Percentiles rank a stretch among this genome's conserved stretches.
phyloP scores from a whole-genome alignment of 2,113 vertebrate species.

The Melierax canorus region DNA sequence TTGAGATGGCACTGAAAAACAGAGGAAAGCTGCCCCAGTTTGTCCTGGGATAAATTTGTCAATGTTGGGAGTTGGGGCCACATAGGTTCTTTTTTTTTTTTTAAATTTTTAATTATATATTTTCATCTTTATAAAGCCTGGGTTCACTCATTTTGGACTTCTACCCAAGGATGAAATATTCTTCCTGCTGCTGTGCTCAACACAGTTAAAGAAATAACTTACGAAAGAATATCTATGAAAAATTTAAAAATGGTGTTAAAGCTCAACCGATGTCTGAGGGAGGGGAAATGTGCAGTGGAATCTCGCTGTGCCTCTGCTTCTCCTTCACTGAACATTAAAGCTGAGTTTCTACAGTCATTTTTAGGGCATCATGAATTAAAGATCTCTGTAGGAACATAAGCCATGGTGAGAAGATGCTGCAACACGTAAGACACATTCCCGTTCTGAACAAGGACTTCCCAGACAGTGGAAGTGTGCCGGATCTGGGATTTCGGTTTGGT shows the following conservation, averaged over 20 bases:
- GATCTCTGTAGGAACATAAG: not conserved
- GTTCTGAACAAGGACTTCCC: not conserved
- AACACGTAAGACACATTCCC: not conserved
- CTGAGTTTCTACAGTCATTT: not conserved
- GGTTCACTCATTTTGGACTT: not conserved
- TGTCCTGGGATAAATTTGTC: not conserved
- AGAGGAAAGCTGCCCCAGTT: not conserved
- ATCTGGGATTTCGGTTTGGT: not conserved
- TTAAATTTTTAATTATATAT: fast-evolving
- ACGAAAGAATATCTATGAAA: not conserved
- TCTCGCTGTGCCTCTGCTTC: not conserved
- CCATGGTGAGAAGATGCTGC: not conserved
- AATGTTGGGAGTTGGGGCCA: not conserved
- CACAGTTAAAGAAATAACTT: not conserved
- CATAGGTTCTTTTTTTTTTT: not conserved
- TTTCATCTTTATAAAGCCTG: not conserved
- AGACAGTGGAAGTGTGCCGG: not conserved
- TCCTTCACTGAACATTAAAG: constrained; percentile 1
- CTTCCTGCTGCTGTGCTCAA: not conserved
- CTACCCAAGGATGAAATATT: not conserved
- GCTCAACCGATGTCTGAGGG: not conserved
- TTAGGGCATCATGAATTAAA: constrained; percentile 49
- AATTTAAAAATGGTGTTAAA: not conserved
- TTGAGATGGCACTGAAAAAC: not conserved
- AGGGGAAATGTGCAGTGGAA: not conserved